Conservation (phyloP, 2,888 invertebrate species). For the Reticulitermes lucifugus region DNA sequence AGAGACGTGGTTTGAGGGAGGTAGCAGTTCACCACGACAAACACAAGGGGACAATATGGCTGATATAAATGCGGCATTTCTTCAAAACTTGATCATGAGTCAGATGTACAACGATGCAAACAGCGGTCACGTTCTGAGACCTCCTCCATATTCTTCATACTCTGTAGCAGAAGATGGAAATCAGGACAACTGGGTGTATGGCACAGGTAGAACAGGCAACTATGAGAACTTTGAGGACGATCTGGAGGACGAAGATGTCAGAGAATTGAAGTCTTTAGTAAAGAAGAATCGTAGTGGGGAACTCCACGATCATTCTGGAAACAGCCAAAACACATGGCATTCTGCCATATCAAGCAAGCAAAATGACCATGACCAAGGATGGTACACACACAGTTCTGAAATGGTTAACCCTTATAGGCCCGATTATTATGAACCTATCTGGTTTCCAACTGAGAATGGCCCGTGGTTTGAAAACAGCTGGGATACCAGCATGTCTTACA, state of each 20-base stretch:
- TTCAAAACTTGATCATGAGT: constrained; percentile 75
- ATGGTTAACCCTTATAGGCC: constrained; percentile 1
- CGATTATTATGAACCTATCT: constrained; percentile 34
- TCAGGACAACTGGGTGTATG: constrained; percentile 62
- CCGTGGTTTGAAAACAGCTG: constrained; percentile 32
- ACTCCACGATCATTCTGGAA: not conserved
- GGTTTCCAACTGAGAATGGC: constrained; percentile 27
- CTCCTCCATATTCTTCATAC: constrained; percentile 9
- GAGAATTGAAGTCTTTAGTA: constrained; percentile 73
- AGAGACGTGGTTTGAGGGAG: constrained; percentile 73
- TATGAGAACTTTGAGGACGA: constrained; percentile 58
- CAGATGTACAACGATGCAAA: constrained; percentile 72
- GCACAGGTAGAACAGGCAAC: constrained; percentile 51
- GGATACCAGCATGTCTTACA: constrained; percentile 15
- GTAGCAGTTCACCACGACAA: constrained; percentile 30
- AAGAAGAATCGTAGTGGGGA: constrained; percentile 59
- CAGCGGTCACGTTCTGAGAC: not conserved
- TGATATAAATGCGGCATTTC: constrained; percentile 71
- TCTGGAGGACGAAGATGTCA: constrained; percentile 74
- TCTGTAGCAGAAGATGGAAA: constrained; percentile 54
- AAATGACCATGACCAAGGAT: not conserved
- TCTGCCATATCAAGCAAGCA: not conserved
- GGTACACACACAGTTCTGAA: not conserved
- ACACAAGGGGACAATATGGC: constrained; percentile 58
- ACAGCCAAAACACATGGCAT: not conserved